Evolutionary conservation across 2,797 vertebrate genomes (phyloP).

Genomic region (Nyctalus aviator): DNA sequence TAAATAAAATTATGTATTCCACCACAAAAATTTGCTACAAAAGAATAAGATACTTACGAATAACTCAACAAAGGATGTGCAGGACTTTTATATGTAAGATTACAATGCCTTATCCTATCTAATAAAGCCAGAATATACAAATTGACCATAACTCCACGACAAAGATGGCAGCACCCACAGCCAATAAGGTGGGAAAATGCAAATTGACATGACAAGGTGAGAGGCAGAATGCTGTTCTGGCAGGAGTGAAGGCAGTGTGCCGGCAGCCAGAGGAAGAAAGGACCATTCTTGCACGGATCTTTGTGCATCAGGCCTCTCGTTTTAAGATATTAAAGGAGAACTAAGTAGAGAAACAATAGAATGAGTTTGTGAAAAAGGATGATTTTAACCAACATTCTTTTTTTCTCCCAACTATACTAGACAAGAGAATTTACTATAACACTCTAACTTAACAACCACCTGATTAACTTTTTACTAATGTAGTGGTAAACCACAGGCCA

Average conservation of each 20-base stretch:
- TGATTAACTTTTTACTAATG: not conserved
- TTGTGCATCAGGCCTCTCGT: too few relatives aligned
- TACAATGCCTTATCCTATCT: not conserved
- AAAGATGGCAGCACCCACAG: too few relatives aligned
- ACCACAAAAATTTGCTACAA: not conserved
- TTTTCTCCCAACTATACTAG: not conserved
- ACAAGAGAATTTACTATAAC: not conserved
- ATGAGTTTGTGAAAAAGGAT: not conserved
- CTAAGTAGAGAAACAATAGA: not conserved
- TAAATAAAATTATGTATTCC: not conserved
- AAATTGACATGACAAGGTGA: too few relatives aligned
- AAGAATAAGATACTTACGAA: not conserved
- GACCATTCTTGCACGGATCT: too few relatives aligned
- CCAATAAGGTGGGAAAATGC: too few relatives aligned
- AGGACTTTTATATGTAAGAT: not conserved
- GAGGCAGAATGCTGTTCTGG: too few relatives aligned
- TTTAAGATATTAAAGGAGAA: conserved; percentile 3
- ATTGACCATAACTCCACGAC: too few relatives aligned
- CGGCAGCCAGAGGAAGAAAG: too few relatives aligned
- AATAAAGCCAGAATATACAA: too few relatives aligned
- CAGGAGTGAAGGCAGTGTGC: too few relatives aligned
- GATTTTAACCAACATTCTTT: not conserved
- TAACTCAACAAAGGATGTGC: not conserved
- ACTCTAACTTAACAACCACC: not conserved
- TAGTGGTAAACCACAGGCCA: not conserved